Conservation (phyloP, 2,797 vertebrate species). For the Lepidocolaptes lacrymiger region DNA sequence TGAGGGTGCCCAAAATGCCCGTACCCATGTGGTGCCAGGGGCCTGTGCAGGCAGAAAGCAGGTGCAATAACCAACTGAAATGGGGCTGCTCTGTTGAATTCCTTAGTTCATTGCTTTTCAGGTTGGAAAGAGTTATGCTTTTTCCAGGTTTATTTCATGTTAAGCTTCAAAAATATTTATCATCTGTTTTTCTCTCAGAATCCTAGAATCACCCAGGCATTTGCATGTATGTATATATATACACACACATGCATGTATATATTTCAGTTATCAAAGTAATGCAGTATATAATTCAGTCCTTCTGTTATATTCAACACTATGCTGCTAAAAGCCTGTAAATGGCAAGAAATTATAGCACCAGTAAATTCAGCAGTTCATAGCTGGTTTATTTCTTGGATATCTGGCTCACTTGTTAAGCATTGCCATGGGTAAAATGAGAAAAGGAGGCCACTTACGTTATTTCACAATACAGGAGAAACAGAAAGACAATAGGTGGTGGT, state of each 20-base stretch:
- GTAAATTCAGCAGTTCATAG: background rate
- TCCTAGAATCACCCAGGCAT: background rate
- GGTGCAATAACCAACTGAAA: background rate
- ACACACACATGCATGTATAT: no score
- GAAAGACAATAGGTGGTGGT: background rate
- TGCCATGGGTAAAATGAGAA: background rate
- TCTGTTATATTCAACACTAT: background rate
- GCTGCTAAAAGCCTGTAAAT: background rate
- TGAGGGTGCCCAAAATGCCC: background rate
- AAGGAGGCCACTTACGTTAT: background rate
- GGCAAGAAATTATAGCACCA: background rate
- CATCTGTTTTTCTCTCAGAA: background rate
- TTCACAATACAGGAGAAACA: background rate
- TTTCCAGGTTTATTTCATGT: background rate
- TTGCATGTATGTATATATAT: background rate
- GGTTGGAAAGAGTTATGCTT: background rate
- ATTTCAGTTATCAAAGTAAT: background rate
- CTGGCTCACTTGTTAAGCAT: background rate
- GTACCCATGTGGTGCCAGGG: background rate
- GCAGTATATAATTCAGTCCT: background rate
- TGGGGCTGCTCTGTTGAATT: background rate
- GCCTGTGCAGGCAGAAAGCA: background rate
- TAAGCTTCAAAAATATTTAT: background rate
- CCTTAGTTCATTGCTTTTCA: background rate
- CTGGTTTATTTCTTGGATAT: background rate